Evolutionary conservation across 2,113 vertebrate genomes (phyloP).

Genomic region (Micromys minutus): DNA sequence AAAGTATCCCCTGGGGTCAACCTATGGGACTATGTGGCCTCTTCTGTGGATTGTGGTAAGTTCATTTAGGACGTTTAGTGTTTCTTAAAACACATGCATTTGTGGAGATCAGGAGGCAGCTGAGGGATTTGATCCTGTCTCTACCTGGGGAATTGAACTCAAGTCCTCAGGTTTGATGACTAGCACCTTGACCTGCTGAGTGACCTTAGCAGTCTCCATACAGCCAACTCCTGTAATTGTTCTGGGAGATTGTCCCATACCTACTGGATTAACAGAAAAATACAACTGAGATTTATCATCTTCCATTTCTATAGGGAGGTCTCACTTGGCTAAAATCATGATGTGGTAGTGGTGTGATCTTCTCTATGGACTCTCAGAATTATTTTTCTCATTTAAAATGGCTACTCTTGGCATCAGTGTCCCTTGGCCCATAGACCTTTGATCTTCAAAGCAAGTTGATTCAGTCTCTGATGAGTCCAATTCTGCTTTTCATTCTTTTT

Average conservation of each 20-base stretch:
- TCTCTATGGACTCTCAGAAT: not conserved
- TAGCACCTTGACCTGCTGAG: not conserved
- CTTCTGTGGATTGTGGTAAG: not conserved
- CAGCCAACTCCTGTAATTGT: not conserved
- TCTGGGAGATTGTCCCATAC: not conserved
- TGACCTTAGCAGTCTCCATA: not conserved
- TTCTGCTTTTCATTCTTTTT: not conserved
- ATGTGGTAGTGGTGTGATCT: not conserved
- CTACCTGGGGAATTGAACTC: not conserved
- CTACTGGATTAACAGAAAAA: not conserved
- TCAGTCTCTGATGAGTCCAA: not conserved
- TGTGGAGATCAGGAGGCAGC: not conserved
- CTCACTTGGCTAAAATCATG: not conserved
- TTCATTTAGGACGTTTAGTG: not conserved
- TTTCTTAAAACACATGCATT: constrained; percentile 5
- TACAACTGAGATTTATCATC: not conserved
- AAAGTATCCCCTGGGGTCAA: not conserved
- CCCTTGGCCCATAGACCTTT: not conserved
- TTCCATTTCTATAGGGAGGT: not conserved
- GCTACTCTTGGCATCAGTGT: not conserved
- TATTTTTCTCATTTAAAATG: not conserved
- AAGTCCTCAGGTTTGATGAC: not conserved
- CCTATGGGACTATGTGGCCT: not conserved
- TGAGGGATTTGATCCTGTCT: not conserved
- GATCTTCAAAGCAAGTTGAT: not conserved